A percentile compares a stretch with the other conserved stretches of the same genome.
Evolutionary conservation across 2,113 vertebrate genomes (phyloP).

Genomic region (Lepisosteus oculatus): DNA sequence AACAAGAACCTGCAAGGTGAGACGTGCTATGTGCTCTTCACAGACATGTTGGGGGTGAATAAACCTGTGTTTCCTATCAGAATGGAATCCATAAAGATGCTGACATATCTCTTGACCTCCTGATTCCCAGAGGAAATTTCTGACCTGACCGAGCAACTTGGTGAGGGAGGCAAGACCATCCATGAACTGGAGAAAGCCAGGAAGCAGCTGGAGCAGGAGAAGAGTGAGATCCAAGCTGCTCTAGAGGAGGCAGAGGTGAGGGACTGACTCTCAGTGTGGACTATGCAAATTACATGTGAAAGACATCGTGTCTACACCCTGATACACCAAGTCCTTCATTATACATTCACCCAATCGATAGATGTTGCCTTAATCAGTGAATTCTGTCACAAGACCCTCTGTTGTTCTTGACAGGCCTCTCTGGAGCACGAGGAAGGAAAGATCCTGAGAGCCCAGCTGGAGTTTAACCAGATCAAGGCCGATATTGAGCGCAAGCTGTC

Average conservation of each 20-base stretch:
- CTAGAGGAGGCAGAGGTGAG: constrained; percentile 85
- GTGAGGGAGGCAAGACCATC: constrained; percentile 70
- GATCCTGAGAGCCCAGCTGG: constrained; percentile 82
- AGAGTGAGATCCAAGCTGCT: constrained; percentile 77
- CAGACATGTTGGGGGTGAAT: too few relatives aligned
- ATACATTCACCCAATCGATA: too few relatives aligned
- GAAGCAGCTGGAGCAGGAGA: constrained; percentile 83
- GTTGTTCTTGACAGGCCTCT: constrained; percentile 60
- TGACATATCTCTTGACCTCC: constrained; percentile 38
- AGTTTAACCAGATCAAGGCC: constrained; percentile 80
- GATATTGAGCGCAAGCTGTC: constrained; percentile 79
- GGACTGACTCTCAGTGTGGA: too few relatives aligned
- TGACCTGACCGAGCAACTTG: constrained; percentile 84
- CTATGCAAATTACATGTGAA: constrained; percentile 55
- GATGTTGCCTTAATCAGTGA: too few relatives aligned
- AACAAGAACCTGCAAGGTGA: constrained; percentile 74
- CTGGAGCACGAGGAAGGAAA: constrained; percentile 90
- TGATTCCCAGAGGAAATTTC: constrained; percentile 80
- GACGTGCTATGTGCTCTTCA: not conserved
- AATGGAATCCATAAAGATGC: constrained; percentile 16
- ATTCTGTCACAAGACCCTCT: constrained; percentile 57
- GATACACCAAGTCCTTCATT: not conserved
- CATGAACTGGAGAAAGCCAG: constrained; percentile 83
- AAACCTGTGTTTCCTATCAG: too few relatives aligned
- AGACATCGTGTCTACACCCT: not conserved